These are phyloP conservation scores for Epistrophella euchroma DNA, from an alignment of 2,888 invertebrate species.

Conservation along the genomic window DNA sequence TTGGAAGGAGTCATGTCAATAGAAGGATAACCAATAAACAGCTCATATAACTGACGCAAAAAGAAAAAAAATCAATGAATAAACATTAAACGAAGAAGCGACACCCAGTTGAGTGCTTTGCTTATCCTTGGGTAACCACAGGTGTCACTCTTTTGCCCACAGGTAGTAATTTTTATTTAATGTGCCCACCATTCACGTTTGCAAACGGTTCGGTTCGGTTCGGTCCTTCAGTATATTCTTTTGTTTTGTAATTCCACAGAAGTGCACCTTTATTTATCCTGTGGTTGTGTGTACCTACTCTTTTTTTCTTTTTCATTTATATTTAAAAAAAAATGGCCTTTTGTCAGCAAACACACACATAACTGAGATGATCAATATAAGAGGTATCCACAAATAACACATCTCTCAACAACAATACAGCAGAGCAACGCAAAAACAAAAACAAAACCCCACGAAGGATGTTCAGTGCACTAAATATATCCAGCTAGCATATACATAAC, in stretches of 20 bases:
- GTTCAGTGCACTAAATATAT: background rate
- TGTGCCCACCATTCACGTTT: constrained; percentile 26
- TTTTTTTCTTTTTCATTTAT: background rate
- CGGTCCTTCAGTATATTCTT: constrained; percentile 8
- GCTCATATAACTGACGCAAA: constrained; percentile 33
- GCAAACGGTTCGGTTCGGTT: background rate
- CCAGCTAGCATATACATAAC: background rate
- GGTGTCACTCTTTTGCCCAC: constrained; percentile 67
- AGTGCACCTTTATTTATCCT: constrained; percentile 67
- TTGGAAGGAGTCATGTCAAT: constrained; percentile 12
- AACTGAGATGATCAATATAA: constrained; percentile 29
- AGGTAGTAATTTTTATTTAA: constrained; percentile 71
- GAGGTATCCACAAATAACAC: constrained; percentile 26
- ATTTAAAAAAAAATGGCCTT: constrained; percentile 48
- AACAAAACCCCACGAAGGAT: constrained; percentile 51
- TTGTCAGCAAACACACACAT: constrained; percentile 36
- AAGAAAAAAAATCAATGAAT: constrained; percentile 27
- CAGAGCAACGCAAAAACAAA: background rate
- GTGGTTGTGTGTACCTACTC: constrained; percentile 6
- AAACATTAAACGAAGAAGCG: constrained; percentile 13
- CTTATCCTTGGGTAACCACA: constrained; percentile 69
- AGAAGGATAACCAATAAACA: constrained; percentile 24
- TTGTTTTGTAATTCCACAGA: constrained; percentile 41
- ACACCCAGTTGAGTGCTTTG: constrained; percentile 43
- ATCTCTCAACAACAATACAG: background rate